A percentile compares a stretch with the other conserved stretches of the same genome.
phyloP scores from a whole-genome alignment of 1,140 invertebrate genomes.

The Oryctes rhinoceros region DNA sequence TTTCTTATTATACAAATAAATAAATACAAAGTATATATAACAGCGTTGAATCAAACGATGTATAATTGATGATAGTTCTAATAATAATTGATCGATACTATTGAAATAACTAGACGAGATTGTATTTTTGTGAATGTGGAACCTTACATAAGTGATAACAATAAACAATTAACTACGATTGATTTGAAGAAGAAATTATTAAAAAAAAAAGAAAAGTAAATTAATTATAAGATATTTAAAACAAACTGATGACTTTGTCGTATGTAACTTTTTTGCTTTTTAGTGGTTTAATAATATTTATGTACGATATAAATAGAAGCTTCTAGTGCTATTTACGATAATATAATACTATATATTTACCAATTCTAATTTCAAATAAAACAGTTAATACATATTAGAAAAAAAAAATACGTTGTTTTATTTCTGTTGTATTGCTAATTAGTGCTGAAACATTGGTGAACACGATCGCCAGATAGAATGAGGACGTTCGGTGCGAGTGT shows the following conservation, averaged over 20 bases:
- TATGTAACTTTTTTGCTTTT: slow-evolving; percentile 50
- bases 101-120: slow-evolving; percentile 43
- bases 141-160: slow-evolving; percentile 53
- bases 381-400: slow-evolving; percentile 33
- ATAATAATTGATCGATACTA: slow-evolving; percentile 5
- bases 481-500: too few species aligned
- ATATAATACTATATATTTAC: slow-evolving; percentile 30
- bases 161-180: not conserved
- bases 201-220: not conserved
- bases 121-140: slow-evolving; percentile 58
- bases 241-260: not conserved
- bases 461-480: too few species aligned
- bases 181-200: not conserved
- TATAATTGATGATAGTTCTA: not conserved
- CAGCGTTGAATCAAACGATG: slow-evolving; percentile 50
- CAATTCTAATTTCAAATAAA: slow-evolving; percentile 55
- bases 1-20: slow-evolving; percentile 49
- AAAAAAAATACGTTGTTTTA: slow-evolving; percentile 10
- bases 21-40: not conserved
- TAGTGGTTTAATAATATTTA: slow-evolving; percentile 55
- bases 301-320: slow-evolving; percentile 50
- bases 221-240: not conserved
- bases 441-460: too few species aligned
- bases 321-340: slow-evolving; percentile 54
- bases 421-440: not conserved